Evolutionary conservation across 2,797 vertebrate species (phyloP).

Genomic region (Crax fasciolata): DNA sequence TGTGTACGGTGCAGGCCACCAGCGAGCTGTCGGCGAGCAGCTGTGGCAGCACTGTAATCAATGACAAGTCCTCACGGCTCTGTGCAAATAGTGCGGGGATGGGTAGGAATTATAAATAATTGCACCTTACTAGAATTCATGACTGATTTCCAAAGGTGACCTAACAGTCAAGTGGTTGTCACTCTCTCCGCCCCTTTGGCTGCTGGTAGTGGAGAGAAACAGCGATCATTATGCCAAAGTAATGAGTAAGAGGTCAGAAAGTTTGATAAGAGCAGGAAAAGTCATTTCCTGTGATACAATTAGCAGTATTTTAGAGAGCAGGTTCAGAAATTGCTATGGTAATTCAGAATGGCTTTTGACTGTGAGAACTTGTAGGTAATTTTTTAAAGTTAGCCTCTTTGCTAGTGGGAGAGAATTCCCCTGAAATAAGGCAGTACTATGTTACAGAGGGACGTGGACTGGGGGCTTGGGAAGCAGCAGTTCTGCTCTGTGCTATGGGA

Average conservation of each 20-base stretch:
- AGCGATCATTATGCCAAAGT: slow-evolving; percentile 44
- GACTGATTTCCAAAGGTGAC: slow-evolving; percentile 56
- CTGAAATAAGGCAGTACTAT: neutral
- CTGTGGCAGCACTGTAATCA: slow-evolving; percentile 8
- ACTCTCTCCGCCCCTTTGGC: neutral
- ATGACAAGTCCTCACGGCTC: slow-evolving; percentile 1
- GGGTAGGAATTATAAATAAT: slow-evolving; percentile 62
- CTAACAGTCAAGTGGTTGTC: neutral
- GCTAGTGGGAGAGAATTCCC: neutral
- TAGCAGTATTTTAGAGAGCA: slow-evolving; percentile 58
- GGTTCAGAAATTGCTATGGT: slow-evolving; percentile 62
- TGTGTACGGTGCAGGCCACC: neutral
- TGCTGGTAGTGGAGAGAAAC: slow-evolving; percentile 10
- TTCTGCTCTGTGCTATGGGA: neutral
- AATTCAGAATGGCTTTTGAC: slow-evolving; percentile 66
- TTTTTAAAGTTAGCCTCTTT: slow-evolving; percentile 32
- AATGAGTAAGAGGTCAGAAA: slow-evolving; percentile 68
- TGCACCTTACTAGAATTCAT: slow-evolving; percentile 41
- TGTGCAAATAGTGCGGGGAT: slow-evolving; percentile 14
- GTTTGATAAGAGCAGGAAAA: slow-evolving; percentile 69
- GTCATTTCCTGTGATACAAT: slow-evolving; percentile 60
- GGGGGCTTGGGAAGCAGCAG: neutral
- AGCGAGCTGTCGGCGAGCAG: neutral
- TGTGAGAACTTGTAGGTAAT: neutral
- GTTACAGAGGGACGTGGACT: neutral